Conservation (phyloP, 2,113 vertebrate genomes). For the Platycercus adscitus region DNA sequence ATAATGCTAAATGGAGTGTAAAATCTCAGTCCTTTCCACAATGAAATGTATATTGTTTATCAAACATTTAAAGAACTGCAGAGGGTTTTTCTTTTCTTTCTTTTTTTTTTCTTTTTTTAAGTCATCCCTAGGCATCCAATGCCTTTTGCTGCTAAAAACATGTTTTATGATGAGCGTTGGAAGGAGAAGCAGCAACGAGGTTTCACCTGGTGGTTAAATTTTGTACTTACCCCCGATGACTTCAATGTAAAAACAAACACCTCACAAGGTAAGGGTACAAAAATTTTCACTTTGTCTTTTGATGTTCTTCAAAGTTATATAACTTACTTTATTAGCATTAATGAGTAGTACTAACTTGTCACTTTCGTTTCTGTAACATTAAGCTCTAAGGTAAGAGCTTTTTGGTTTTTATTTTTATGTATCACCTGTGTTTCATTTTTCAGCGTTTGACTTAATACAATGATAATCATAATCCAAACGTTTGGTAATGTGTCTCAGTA, state of each 20-base stretch:
- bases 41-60: not conserved
- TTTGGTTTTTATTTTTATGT: not conserved
- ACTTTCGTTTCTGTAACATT: not conserved
- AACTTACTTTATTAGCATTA: not conserved
- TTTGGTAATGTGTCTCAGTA: not conserved
- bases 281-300: not conserved
- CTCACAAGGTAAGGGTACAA: constrained; percentile 79
- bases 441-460: not conserved
- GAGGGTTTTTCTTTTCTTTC: not conserved
- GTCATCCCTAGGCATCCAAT: constrained; percentile 92
- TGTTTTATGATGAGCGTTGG: constrained; percentile 98
- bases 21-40: not conserved
- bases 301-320: not conserved
- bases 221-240: constrained; percentile 93
- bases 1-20: not conserved
- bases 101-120: constrained; percentile 27
- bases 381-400: not conserved
- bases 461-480: not conserved
- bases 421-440: not conserved
- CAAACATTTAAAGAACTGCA: not conserved
- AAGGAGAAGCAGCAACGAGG: constrained; percentile 93
- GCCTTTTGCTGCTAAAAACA: constrained; percentile 95
- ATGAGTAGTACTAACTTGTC: not conserved
- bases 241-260: constrained; percentile 86
- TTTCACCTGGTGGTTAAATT: constrained; percentile 97